Base-by-base conservation (phyloP, 2,888 invertebrate genomes). In the Epirrita christyi region DNA sequence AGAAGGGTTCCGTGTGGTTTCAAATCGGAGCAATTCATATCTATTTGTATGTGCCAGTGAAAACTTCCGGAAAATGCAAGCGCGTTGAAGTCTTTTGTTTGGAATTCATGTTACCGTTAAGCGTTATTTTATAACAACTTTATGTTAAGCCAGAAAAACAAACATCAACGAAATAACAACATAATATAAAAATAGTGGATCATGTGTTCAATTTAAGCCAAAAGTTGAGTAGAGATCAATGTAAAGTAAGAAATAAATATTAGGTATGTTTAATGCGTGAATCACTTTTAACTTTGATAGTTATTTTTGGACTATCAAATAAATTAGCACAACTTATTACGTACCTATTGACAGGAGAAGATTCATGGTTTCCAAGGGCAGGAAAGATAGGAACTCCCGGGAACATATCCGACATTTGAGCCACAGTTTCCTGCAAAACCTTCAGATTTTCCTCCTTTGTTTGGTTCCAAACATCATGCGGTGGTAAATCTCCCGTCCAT, bases 401-500 rank as follows among this genome's bases (percentile, higher is more conserved):
- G 76, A 99, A 98, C 88, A 95, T 96, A 60, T 95, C 95, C 0
- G 95, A 94, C 95, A 97, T 96, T 79, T 97, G 97, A 28, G 94
- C 93, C 0, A 97, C 97, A 0, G 97, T 97, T 76, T 97, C 97
- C 71, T 95, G 96, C 14, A 98, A 92, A 47, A 97, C 96, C 82
- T 96, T 95, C 21, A 98, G 84, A 81, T 98, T 98, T 81, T 97
- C 97, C 67, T 96, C 96, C 67, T 95, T 94, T 0, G 97, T 98
- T 86, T 98, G 98, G 79, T 98, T 97, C 97, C 97, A 97, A 8
- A 99, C 96, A 78, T 98, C 98, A 77, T 99, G 99, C 0, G 98
- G 97, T 3, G 98, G 98, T 63, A 99, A 89, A 86, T 99, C 99
- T 3, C 99, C 99, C 0, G 98, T 98, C 97, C 98, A 98, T 38